Evolutionary conservation across 2,888 invertebrate genomes (phyloP).

Genomic region (Chymomyza caudatula): DNA sequence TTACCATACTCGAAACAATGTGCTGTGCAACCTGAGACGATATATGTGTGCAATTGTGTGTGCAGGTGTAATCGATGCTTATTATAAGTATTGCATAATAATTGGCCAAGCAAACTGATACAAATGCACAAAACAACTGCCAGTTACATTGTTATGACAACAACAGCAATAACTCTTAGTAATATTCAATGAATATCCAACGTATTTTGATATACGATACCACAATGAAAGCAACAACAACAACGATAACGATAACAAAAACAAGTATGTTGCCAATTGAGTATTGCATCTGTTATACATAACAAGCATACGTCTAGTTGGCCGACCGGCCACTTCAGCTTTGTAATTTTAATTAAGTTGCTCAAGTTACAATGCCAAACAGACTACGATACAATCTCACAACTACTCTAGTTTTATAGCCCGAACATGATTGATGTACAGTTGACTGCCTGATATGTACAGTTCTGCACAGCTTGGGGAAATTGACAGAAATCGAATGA

Average conservation of each 20-base stretch:
- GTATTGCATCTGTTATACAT: not conserved
- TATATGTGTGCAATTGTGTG: not conserved
- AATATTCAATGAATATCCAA: constrained; percentile 40
- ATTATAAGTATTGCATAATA: constrained; percentile 2
- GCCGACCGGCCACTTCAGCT: constrained; percentile 11
- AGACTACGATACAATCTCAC: not conserved
- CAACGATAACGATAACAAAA: constrained; percentile 16
- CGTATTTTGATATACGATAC: constrained; percentile 24
- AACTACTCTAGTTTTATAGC: too few species aligned
- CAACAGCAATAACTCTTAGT: constrained; percentile 11
- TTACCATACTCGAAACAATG: not conserved
- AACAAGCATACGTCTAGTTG: not conserved
- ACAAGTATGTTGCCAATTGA: constrained; percentile 20
- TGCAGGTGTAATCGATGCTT: not conserved
- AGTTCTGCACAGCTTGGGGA: not conserved
- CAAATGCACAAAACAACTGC: not conserved
- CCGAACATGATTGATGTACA: not conserved
- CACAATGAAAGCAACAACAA: not conserved
- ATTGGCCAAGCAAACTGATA: not conserved
- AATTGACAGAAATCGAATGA: not conserved
- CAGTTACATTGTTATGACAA: not conserved
- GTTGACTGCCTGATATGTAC: not conserved
- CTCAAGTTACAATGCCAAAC: not conserved
- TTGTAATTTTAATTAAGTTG: constrained; percentile 45
- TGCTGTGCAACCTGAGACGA: not conserved